These are phyloP conservation scores for Eupithecia insigniata DNA, from an alignment of 2,888 invertebrate genomes.

Conservation along the genomic window DNA sequence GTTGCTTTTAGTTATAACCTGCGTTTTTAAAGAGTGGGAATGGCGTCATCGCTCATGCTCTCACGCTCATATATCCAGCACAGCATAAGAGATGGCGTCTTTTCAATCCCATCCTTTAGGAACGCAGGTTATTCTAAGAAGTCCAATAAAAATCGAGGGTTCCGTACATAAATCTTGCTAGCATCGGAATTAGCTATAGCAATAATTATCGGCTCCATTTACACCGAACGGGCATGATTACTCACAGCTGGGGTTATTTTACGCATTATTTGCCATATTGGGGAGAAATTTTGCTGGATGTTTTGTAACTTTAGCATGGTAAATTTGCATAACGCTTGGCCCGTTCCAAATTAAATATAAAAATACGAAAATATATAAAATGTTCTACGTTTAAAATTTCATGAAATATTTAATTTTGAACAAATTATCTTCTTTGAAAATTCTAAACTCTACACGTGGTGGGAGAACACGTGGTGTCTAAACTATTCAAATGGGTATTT, in stretches of 20 bases:
- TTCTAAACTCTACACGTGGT: no score
- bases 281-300: constrained; percentile 31
- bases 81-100: no score
- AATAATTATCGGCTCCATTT: constrained; percentile 35
- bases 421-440: no score
- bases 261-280: constrained; percentile 47
- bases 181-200: constrained; percentile 21
- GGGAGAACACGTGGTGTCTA: no score
- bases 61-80: no score
- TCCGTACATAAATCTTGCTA: constrained; percentile 19
- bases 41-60: no score
- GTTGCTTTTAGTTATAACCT: no score
- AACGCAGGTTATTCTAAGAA: neutral
- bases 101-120: no score
- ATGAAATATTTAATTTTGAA: neutral
- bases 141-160: neutral
- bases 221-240: constrained; percentile 28
- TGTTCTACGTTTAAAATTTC: neutral
- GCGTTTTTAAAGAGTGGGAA: no score
- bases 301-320: constrained; percentile 17
- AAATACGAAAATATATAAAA: neutral
- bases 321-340: neutral
- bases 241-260: constrained; percentile 44
- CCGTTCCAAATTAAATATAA: neutral
- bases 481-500: no score